Evolutionary conservation across 1,140 invertebrate genomes (phyloP), one percentile per base, ranked within the genome.

Genomic region (roundworm (Caenorhabditis elegans)): DNA sequence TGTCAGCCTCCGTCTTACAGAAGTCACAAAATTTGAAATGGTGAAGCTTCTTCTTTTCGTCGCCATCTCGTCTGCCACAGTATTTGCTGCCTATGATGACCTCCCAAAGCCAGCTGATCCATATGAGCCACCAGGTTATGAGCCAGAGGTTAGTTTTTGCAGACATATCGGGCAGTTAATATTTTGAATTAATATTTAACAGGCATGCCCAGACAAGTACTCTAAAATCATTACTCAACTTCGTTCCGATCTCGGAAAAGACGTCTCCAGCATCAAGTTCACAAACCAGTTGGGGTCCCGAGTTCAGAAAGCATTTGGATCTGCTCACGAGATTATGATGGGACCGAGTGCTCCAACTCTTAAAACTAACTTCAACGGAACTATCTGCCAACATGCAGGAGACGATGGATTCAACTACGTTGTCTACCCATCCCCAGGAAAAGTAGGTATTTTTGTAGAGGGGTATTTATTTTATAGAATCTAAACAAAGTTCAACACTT

Each of bases 81-180:
- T 70, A 19, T 70, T 70, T 8, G 60, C 60, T 70, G 60, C 60
- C 31, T 70, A 70, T 22, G 60, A 70, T 28, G 60, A 70, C 22
- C 60, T 70, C n/a, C 60, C 60, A 39, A 70, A 70, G 60, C 60
- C 60, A 70, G 60, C 60, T 10, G 60, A 70, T 43, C 60, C 60
- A 70, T 70, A 70, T 70, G 60, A 70, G 34, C 60, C 60, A 70
- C 60, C 60, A 70, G 60, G 60, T 70, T 39, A 70, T 34, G 60
- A 70, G 34, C 60, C 60, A 70, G 60, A 70, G 60, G 15, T 43
- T 43, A 8, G 6, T 43, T 43, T 15, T 43, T 43, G 5, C 39
- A 43, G 15, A 8, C 5, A 15, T 15, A 43, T 8, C 39, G 39
- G 6, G 8, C 22, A 17, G 22, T 4, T 22, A 31, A 34, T 34